A percentile compares a stretch with the other conserved stretches of the same genome.
Evolutionary conservation across 1,140 invertebrate genomes (phyloP).

Genomic region (Zeugodacus cucurbitae): DNA sequence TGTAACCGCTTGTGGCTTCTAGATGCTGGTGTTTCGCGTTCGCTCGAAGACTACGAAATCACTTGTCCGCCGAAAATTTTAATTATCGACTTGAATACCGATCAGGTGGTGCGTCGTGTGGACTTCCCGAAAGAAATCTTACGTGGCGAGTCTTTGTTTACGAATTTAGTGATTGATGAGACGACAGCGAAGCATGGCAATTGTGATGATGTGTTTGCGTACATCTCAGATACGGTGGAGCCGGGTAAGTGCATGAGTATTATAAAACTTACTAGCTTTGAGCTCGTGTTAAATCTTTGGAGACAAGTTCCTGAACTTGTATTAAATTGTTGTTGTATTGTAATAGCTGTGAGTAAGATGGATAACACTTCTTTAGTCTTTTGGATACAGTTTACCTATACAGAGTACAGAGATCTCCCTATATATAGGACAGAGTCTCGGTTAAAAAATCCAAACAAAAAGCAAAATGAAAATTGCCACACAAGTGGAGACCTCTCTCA

Average conservation of each 20-base stretch:
- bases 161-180: constrained; percentile 82
- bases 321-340: too few species aligned
- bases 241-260: constrained; percentile 69
- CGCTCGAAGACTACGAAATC: constrained; percentile 78
- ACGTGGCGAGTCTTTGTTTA: constrained; percentile 76
- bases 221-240: constrained; percentile 82
- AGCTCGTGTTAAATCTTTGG: too few species aligned
- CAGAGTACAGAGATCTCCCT: too few species aligned
- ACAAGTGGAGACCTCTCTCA: too few species aligned
- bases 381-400: too few species aligned
- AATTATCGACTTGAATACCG: constrained; percentile 79
- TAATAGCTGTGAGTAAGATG: too few species aligned
- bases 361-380: too few species aligned
- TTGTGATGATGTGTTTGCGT: constrained; percentile 81
- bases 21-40: constrained; percentile 76
- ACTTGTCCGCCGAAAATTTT: constrained; percentile 84
- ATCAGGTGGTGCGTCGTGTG: constrained; percentile 72
- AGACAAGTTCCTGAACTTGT: too few species aligned
- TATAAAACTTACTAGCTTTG: too few species aligned
- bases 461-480: too few species aligned
- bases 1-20: constrained; percentile 83
- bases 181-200: constrained; percentile 69
- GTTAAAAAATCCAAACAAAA: too few species aligned
- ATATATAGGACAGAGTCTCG: too few species aligned
- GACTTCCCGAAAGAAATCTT: constrained; percentile 74